Conservation (phyloP, 1,140 invertebrate genomes). For the Halyomorpha halys region DNA sequence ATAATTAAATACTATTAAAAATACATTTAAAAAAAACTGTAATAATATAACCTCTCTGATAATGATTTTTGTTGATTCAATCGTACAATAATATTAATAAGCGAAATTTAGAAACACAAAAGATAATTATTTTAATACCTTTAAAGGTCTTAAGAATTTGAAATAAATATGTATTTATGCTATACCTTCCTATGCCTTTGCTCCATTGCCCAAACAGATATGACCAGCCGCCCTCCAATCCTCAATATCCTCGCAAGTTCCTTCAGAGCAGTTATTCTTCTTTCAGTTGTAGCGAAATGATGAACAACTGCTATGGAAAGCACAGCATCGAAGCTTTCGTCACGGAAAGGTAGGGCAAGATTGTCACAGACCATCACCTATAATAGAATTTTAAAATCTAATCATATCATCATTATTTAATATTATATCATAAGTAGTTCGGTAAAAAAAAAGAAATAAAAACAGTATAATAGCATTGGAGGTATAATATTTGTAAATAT, state of each 20-base stretch:
- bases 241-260: constrained; percentile 79
- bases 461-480: too few relatives aligned
- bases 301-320: constrained; percentile 91
- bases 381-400: not conserved
- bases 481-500: too few relatives aligned
- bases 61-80: not conserved
- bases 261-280: constrained; percentile 71
- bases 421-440: too few relatives aligned
- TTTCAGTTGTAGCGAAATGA: constrained; percentile 83
- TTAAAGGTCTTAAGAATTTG: not conserved
- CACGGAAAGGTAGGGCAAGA: constrained; percentile 76
- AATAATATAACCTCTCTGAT: too few relatives aligned
- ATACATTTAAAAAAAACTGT: too few relatives aligned
- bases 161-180: constrained; percentile 3
- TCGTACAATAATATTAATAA: not conserved
- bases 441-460: too few relatives aligned
- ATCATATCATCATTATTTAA: too few relatives aligned
- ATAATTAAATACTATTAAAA: too few relatives aligned
- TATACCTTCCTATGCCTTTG: constrained; percentile 71
- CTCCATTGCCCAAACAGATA: constrained; percentile 95
- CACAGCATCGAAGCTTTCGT: constrained; percentile 88
- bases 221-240: constrained; percentile 83
- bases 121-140: not conserved
- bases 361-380: constrained; percentile 83
- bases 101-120: not conserved